Evolutionary conservation across 2,113 vertebrate species (phyloP), one percentile per base, ranked within the genome.

Genomic region (Vireo altiloquus): DNA sequence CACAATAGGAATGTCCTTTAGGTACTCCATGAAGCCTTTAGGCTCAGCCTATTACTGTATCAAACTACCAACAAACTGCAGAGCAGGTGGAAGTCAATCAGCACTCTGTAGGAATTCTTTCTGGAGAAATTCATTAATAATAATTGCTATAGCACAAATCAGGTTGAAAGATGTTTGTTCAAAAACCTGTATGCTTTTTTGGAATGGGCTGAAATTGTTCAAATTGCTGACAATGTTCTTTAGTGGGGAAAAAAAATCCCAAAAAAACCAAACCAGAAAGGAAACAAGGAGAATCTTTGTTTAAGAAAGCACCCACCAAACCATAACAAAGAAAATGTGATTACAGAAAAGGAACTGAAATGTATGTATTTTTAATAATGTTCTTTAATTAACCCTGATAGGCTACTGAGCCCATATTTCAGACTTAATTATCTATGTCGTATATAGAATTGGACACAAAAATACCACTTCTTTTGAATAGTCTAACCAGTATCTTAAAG

Each of bases 161-260:
- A n/a, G 21, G 56, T 22, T 60, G 81, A 85, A 91, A 68, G 25
- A 68, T 14, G 5, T 25, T 64, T 27, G 16, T 75, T 71, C 0
- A 23, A 75, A 78, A 66, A 69, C 79, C 60, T 1, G 1, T 13
- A 4, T 9, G 6, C 1, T n/a, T 52, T 68, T 87, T 61, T 4
- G 4, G 1, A 87, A 20, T 4, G 64, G 35, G 31, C 6, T 64
- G 44, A 75, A 89, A 64, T 59, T 33, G 66, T 28, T 84, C 49
- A 68, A 87, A 49, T 52, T 90, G 13, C 16, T 87, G 65, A 21
- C 7, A 53, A 19, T 40, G 6, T 56, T 84, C 10, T 89, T 78
- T 87, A 83, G 20, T 0, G 0, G 23, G 11, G 1, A 4, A 17
- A 42, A 56, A 59, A 8, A 44, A 18, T 7, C 42, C 40, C n/a